Evolutionary conservation across 2,888 invertebrate genomes (phyloP), one percentile per base, ranked within the genome.

Genomic region (Drosophila cracens): DNA sequence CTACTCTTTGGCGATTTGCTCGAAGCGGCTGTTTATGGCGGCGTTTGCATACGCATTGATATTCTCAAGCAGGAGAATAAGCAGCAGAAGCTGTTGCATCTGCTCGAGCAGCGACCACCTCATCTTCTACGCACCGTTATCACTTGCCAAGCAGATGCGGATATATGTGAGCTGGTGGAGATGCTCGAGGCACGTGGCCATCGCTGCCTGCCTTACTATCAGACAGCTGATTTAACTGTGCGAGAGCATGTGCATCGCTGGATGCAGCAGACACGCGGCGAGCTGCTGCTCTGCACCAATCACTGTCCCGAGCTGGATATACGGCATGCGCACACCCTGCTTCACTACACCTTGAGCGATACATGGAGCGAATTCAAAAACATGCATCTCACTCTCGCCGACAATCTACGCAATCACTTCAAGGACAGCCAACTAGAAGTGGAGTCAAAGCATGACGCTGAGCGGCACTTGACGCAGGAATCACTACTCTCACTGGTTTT

Each of bases 11-110:
- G 89, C 0, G 88, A 85, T 33, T 21, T 80, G 1, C 59, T 85
- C n/a, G 88, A 85, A 68, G 88, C 85, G 0, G 80, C 88, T 3
- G 8, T 85, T 1, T 89, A 85, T 33, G 85, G 88, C 0, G 70
- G 83, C 2, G 53, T 63, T 0, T 52, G 31, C 3, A n/a, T 89
- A 2, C 56, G 56, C 1, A 54, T 84, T 8, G n/a, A 34, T 0
- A 48, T 84, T n/a, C n/a, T 46, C 1, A 54, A 46, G 11, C 18
- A 7, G 0, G 18, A 54, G 6, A 33, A 25, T 0, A 89, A 89
- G 13, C 5, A 56, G 0, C 7, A 36, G 6, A 56, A 74, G 7
- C 21, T 87, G 0, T 2, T 73, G 10, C 21, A 43, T 1, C 18
- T 71, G 25, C 53, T 89, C 4, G 18, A 56, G 16, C 52, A 70